Evolutionary conservation across 1,140 invertebrate genomes (phyloP), one percentile per base, ranked within the genome.

Genomic region (Zaprionus lachaisei): DNA sequence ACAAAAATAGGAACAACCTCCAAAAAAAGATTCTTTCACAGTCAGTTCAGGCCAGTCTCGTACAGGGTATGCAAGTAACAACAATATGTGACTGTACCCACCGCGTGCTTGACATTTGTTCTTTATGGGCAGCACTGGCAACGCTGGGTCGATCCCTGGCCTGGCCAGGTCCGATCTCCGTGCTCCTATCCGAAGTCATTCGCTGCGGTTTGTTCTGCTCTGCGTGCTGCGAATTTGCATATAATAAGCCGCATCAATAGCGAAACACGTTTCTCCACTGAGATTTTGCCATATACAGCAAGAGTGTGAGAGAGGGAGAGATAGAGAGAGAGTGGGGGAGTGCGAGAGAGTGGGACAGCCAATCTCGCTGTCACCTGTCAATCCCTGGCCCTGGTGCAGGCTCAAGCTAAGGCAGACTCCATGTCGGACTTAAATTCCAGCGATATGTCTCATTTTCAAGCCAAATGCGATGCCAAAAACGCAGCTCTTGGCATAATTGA

Each of bases 191-290:
- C 17, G 28, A 63, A 47, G 4, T 60, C 57, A 69, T 78, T 78
- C 76, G 71, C 26, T 74, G 69, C 51, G 55, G 84, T 74, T 83
- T 80, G 77, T 74, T 80, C 79, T 76, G 44, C 24, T 44, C 64
- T 62, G 72, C 72, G 67, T 71, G 82, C 71, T 66, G 75, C 76
- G 89, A 92, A 92, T 92, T 92, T 92, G 90, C 90, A 92, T 92
- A 92, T 92, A 92, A 92, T 92, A 90, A 92, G 82, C 84, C 90
- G 83, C 85, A 91, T 92, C 90, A 86, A 92, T 92, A 81, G 83
- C 68, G 66, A 76, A 85, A 91, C 90, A 92, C 90, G 85, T 89
- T 78, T 72, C 74, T 72, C 61, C 44, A 49, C 81, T 49, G 78
- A 79, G 84, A 89, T 89, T 89, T 80, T 24, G 73, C 83, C 85